Percentiles rank a stretch among this genome's conserved stretches.
These are phyloP conservation scores for Zaprionus gabonicus DNA, from an alignment of 1,140 invertebrate species.

Conservation along the genomic window DNA sequence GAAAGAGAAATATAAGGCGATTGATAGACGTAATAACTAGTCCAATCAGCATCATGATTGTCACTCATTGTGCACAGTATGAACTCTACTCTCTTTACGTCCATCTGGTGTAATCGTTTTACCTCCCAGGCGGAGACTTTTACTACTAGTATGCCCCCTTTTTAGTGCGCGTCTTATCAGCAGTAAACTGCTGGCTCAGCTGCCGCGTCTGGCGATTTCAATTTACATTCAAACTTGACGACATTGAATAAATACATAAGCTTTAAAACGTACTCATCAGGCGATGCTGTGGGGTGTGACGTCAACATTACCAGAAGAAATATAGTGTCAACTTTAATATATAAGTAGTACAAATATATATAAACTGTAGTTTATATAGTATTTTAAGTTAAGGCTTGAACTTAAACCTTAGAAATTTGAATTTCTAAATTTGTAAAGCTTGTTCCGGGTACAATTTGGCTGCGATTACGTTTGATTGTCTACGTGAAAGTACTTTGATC, in stretches of 20 bases:
- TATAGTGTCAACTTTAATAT: background rate
- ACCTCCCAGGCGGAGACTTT: constrained; percentile 7
- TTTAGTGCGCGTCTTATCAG: constrained; percentile 20
- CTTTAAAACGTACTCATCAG: constrained; percentile 3
- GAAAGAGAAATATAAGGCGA: background rate
- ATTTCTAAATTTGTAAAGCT: background rate
- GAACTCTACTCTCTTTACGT: background rate
- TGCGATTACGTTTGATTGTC: background rate
- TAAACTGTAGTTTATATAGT: background rate
- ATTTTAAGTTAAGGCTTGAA: background rate
- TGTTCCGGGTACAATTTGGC: constrained; percentile 2
- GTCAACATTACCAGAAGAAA: background rate
- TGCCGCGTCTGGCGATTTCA: constrained; percentile 17
- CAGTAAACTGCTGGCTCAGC: constrained; percentile 1
- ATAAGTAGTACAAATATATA: background rate
- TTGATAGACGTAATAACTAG: background rate
- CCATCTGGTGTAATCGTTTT: background rate
- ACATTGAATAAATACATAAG: background rate
- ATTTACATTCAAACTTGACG: constrained; percentile 8
- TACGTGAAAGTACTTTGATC: background rate
- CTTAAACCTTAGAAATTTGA: constrained; percentile 5
- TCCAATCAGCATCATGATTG: background rate
- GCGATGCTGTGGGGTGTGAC: constrained; percentile 5
- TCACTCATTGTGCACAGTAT: constrained; percentile 2
- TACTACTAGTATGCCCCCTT: constrained; percentile 1